Base-by-base conservation (phyloP, 2,888 invertebrate species). In the Nephrotoma appendiculata region DNA sequence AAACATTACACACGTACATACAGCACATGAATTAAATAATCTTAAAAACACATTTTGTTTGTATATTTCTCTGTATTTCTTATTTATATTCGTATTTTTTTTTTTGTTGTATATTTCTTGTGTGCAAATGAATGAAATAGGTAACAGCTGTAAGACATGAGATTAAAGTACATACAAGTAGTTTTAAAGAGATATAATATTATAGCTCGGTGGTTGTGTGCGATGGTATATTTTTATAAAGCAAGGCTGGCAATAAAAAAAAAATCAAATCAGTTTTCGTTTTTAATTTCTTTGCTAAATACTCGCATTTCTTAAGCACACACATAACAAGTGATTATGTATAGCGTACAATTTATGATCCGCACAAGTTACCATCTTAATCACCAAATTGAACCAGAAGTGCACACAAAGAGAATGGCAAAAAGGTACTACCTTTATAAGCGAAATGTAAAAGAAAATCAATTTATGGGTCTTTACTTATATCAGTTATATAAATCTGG, bases 91-190 rank as follows among this genome's bases (percentile, higher is more conserved):
- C 43, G 84, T 84, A 84, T 84, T 84, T 42, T 84, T 42, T 41
- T 31, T 41, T 84, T n/a, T 19, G 1, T 31, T 31, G 31, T n/a
- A 7, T 15, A 71, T 71, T 19, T 71, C 71, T 85, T 44, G 42
- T 19, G 45, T 85, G 85, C 45, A 71, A 71, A 71, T 71, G 85
- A 85, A 85, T 85, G 85, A 85, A 85, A 85, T 85, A 85, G 85
- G 85, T 85, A 85, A 85, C 85, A 85, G 85, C 85, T 85, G 85
- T 85, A 44, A 85, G 85, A 85, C 85, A 85, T 45, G 85, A 85
- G 85, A 85, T 85, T 85, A 85, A 84, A 84, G 41, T 84, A 42
- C 43, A 42, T 42, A 43, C 85, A 85, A 85, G 85, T 85, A 45
- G 85, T 45, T 85, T 71, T 31, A 71, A 71, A 71, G 71, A 71